These are phyloP conservation scores for Geococcyx californianus DNA, from an alignment of 2,113 vertebrate genomes.

Conservation along the genomic window DNA sequence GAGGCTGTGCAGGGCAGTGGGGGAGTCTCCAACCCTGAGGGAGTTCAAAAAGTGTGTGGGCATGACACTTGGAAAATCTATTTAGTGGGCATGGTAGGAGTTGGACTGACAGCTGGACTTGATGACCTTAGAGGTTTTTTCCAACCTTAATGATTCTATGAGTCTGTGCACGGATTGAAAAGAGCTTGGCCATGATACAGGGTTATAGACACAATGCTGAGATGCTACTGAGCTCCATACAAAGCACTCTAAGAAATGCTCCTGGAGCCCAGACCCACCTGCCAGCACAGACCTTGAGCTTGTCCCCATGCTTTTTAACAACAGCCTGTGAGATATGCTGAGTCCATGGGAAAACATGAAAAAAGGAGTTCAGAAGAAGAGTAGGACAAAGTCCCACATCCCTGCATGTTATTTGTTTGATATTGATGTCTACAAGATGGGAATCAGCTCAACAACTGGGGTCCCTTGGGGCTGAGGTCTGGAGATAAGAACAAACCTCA, in stretches of 20 bases:
- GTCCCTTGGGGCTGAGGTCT: neutral
- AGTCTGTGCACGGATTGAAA: neutral
- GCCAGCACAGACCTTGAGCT: neutral
- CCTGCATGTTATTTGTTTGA: rapidly evolving
- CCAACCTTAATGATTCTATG: too few species aligned
- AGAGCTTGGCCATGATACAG: neutral
- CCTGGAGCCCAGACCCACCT: neutral
- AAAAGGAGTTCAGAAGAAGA: neutral
- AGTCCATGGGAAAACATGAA: neutral
- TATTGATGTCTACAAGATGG: neutral
- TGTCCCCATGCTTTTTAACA: too few species aligned
- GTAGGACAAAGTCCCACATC: neutral
- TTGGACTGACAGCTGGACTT: too few species aligned
- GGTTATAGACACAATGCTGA: rapidly evolving
- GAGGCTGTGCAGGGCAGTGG: too few species aligned
- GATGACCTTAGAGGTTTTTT: too few species aligned
- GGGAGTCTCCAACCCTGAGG: too few species aligned
- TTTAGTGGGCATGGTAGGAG: too few species aligned
- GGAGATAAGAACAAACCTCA: neutral
- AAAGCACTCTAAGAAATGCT: neutral
- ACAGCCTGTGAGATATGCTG: neutral
- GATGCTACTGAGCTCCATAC: neutral
- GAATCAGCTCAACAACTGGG: neutral
- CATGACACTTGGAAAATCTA: too few species aligned
- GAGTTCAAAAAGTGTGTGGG: too few species aligned